Percentiles rank a stretch among this genome's conserved stretches.
Conservation (phyloP, 1,140 invertebrate genomes). For the Trichogramma pretiosum region DNA sequence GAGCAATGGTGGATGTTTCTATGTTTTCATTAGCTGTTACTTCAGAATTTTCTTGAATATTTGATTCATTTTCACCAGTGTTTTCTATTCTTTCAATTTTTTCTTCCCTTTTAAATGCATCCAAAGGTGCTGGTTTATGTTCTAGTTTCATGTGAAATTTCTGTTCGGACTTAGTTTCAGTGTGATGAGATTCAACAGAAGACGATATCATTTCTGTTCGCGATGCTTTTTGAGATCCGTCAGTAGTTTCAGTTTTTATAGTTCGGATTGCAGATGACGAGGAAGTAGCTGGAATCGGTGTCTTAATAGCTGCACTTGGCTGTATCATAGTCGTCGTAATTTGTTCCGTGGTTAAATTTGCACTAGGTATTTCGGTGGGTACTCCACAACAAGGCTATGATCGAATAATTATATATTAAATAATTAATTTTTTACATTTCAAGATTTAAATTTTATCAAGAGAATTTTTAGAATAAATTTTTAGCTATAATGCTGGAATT, state of each 20-base stretch:
- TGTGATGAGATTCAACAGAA: conserved; percentile 37
- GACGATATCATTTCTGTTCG: conserved; percentile 41
- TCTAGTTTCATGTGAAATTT: conserved; percentile 45
- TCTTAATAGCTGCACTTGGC: conserved; percentile 33
- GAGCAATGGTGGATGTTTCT: conserved; percentile 43
- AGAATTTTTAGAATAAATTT: no score
- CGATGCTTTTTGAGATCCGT: conserved; percentile 27
- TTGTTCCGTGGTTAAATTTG: conserved; percentile 33
- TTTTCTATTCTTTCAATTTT: conserved; percentile 17
- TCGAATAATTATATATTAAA: conserved; percentile 11
- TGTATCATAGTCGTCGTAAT: conserved; percentile 37
- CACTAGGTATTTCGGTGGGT: conserved; percentile 30
- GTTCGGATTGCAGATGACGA: conserved; percentile 31
- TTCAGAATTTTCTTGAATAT: conserved; percentile 25
- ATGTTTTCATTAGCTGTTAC: conserved; percentile 38
- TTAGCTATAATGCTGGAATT: no score
- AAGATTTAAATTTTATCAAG: not conserved
- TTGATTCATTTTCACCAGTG: conserved; percentile 17
- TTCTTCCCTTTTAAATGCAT: conserved; percentile 25
- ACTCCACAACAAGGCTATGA: conserved; percentile 16
- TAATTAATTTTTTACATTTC: not conserved
- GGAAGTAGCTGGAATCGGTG: conserved; percentile 28
- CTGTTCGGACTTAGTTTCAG: conserved; percentile 42
- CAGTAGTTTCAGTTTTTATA: conserved; percentile 25
- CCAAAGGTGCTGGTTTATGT: conserved; percentile 36